Evolutionary conservation across 2,797 vertebrate species (phyloP), one percentile per base, ranked within the genome.

Genomic region (Argentina silus): DNA sequence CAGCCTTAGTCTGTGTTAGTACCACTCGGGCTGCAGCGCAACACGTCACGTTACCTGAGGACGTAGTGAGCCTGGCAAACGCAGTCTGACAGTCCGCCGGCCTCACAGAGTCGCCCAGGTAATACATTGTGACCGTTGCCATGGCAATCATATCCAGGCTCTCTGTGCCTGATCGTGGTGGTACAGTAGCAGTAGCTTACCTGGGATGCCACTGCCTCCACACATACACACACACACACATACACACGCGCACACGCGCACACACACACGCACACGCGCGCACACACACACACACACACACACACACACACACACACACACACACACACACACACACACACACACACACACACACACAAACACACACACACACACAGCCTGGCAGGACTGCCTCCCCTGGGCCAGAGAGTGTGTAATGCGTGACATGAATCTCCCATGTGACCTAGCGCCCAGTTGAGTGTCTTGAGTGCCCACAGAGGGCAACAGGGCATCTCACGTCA

Each of bases 61-160:
- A 60, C 11, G 57, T 60, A 36, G 21, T 14, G 5, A 15, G 21
- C 57, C 9, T 60, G 57, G 6, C 12, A 59, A 36, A 36, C 11
- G 6, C 57, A 1, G 57, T 12, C 12, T 14, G 23, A 60, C 57
- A 36, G 36, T 21, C 21, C 23, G 23, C 6, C 57, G 27, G 57
- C 57, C 57, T 36, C 10, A 11, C 9, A 12, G 12, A 36, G 57
- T 12, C 23, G 57, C 57, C 57, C 23, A 27, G 23, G 57, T 60
- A 60, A 60, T 60, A 36, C 57, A 27, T 60, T 23, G 17, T 60
- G 23, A 60, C 23, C 57, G 57, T 27, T 63, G 42, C 60, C 60
- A 63, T 63, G 60, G 60, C 60, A 43, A 63, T 60, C 21, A 27
- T 36, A 60, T 60, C 17, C 23, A 12, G 23, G 57, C 23, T 60